phyloP scores from a whole-genome alignment of 2,888 invertebrate genomes.

The Ypsolopha scabrella region DNA sequence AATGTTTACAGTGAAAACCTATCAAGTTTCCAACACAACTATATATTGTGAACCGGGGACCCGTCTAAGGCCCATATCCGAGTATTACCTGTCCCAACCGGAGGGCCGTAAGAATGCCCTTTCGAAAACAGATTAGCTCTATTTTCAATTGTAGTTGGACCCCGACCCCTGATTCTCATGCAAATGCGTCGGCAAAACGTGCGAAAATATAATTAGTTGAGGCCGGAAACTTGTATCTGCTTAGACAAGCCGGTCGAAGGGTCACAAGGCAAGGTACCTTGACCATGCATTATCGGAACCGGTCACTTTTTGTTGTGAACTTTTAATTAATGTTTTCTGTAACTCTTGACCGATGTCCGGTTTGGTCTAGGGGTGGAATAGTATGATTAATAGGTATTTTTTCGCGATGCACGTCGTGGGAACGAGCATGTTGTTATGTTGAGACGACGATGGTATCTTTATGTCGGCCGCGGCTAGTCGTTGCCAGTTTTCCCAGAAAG shows the following conservation, averaged over 20 bases:
- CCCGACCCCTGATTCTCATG: conserved; percentile 49
- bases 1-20: conserved; percentile 57
- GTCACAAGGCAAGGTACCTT: conserved; percentile 30
- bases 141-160: conserved; percentile 43
- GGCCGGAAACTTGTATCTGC: conserved; percentile 25
- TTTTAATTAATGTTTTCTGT: conserved; percentile 64
- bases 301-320: conserved; percentile 44
- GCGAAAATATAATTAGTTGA: conserved; percentile 69
- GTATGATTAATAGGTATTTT: conserved; percentile 26
- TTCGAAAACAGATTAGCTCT: conserved; percentile 40
- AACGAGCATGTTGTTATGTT: conserved; percentile 18
- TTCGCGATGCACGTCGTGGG: conserved; percentile 55
- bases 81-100: conserved; percentile 24
- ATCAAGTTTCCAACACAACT: conserved; percentile 53
- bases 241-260: conserved; percentile 22
- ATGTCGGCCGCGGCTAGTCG: conserved; percentile 38
- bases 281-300: conserved; percentile 39
- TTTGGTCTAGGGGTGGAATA: conserved; percentile 20
- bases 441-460: conserved; percentile 49
- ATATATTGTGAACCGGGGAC: conserved; percentile 22
- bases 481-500: conserved; percentile 58
- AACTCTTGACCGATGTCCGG: conserved; percentile 57
- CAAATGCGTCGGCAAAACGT: conserved; percentile 61
- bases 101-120: conserved; percentile 15
- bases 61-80: conserved; percentile 24